Conservation (phyloP, 2,888 invertebrate species). For the Lacanobia oleracea region DNA sequence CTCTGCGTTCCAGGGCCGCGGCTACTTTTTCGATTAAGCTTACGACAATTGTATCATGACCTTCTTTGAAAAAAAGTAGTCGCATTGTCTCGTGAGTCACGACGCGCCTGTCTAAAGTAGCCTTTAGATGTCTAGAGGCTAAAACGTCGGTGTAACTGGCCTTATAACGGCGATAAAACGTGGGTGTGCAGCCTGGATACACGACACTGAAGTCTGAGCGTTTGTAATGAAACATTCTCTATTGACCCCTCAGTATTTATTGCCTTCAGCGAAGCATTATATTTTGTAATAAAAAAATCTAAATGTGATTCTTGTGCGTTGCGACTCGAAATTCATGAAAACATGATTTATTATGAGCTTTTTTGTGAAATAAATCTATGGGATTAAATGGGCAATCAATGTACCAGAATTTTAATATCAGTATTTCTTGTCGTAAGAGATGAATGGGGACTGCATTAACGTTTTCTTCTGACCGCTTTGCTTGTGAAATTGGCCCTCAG, state of each 20-base stretch:
- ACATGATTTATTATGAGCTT: constrained; percentile 24
- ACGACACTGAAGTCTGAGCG: neutral
- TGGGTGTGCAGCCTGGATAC: neutral
- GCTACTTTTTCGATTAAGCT: too few relatives aligned
- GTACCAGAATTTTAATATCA: neutral
- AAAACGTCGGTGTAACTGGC: constrained; percentile 1
- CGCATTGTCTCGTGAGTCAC: neutral
- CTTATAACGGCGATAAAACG: constrained; percentile 8
- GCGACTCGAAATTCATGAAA: neutral
- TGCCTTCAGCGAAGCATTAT: constrained; percentile 7
- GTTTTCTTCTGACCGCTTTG: constrained; percentile 15
- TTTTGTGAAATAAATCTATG: neutral
- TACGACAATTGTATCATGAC: too few relatives aligned
- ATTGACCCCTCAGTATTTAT: constrained; percentile 8
- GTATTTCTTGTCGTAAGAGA: constrained; percentile 14
- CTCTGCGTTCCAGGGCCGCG: too few relatives aligned
- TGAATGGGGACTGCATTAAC: neutral
- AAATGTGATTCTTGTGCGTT: neutral
- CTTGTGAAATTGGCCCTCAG: constrained; percentile 17
- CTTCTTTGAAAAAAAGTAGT: neutral
- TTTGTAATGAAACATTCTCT: constrained; percentile 1
- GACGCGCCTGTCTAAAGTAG: neutral
- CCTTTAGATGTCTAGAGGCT: neutral
- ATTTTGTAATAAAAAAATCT: neutral
- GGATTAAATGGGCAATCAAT: constrained; percentile 13